Conservation (phyloP, 2,113 vertebrate genomes). For the Rhynchomys soricoides region DNA sequence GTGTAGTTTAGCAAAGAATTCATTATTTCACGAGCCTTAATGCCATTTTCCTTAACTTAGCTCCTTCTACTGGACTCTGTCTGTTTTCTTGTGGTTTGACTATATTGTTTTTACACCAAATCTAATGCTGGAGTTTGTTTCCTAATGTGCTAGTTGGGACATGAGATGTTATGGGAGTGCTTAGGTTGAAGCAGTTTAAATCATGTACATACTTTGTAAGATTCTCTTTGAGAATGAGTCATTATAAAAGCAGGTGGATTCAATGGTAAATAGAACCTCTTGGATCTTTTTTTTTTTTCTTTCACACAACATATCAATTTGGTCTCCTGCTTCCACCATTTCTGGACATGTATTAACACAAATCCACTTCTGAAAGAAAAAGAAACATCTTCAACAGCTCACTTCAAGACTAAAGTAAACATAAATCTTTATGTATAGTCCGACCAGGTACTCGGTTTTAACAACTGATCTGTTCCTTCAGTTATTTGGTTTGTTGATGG, state of each 20-base stretch:
- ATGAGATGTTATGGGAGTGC: neutral
- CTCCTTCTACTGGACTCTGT: neutral
- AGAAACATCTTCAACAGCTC: neutral
- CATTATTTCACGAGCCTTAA: neutral
- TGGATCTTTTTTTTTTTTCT: neutral
- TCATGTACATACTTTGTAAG: neutral
- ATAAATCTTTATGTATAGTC: neutral
- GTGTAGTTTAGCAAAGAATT: neutral
- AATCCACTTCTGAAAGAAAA: neutral
- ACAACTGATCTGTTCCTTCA: neutral
- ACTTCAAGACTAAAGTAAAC: neutral
- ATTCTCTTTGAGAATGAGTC: neutral
- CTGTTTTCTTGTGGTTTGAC: neutral
- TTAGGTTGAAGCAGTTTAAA: neutral
- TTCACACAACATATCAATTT: neutral
- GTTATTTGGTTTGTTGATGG: neutral
- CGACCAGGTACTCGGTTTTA: neutral
- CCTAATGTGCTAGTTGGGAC: neutral
- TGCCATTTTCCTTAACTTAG: neutral
- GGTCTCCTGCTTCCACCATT: neutral
- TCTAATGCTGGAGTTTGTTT: too few species aligned
- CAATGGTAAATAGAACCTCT: neutral
- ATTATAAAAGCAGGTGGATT: neutral
- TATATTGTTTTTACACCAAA: neutral
- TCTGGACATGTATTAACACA: neutral